Evolutionary conservation across 1,140 invertebrate species (phyloP), one percentile per base, ranked within the genome.

Genomic region (Bombus superbus): DNA sequence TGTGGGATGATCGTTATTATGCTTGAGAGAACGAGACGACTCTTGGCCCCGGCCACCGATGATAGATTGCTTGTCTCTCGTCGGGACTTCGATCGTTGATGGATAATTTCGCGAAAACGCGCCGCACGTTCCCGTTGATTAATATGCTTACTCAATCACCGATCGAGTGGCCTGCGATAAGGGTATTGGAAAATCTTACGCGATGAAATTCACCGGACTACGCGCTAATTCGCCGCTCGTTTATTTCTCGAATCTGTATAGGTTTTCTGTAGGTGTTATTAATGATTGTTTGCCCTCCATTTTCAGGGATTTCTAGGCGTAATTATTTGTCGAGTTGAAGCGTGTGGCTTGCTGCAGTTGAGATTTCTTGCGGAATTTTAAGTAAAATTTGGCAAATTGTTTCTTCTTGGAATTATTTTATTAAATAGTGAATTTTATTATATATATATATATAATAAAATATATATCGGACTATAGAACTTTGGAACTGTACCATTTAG

Each of bases 1-100:
- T 6, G 72, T 10, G 13, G 40, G n/a, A 10, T n/a, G 44, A 81
- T 76, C 57, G 69, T 83, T 75, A 62, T 75, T 62, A 11, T 42
- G 62, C 72, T 83, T 75, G 42, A 69, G 82, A 86, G 80, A 83
- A 83, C 74, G 64, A 32, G 74, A 78, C 81, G 74, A 83, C 73
- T 83, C 81, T 83, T 47, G 57, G 71, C 59, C 5, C 28, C 28
- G 57, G 53, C 35, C 47, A 15, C 9, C 53, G 80, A 78, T 87
- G 81, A 86, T 86, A 62, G 81, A 86, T 83, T 83, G 79, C 71
- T 81, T 76, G 59, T 82, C 79, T 86, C 79, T 81, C 78, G 78
- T 81, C 59, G 25, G 66, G 53, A 44, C 25, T n/a, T 68, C 68
- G 83, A 85, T 79, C 76, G 77, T 40, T 85, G 83, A 85, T 72